Base-by-base conservation (phyloP, 53 echinoderm and acorn worm genomes). In the Crossaster papposus region DNA sequence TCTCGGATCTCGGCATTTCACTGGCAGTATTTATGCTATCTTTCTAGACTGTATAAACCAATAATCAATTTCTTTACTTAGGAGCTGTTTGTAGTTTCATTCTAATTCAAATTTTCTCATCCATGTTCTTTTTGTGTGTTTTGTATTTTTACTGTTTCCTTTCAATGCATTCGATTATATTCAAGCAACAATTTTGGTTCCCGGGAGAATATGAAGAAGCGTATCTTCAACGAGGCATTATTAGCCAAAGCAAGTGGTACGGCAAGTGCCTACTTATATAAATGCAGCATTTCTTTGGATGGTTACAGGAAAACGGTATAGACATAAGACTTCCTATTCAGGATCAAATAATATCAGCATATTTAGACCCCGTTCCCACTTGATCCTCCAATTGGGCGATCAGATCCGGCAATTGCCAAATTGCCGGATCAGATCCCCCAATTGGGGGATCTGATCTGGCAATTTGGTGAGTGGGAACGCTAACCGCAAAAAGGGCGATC, bases 151-250 rank as follows among this genome's bases (percentile, higher is more conserved):
- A 10, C 7, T 52, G 7, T 52, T 52, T 52, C 53, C 13, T 52
- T 52, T 7, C 8, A 7, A 52, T 52, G 53, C 7, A n/a, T n/a
- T 13, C 10, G 65, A 65, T 65, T 24, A 65, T 65, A 13, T 65
- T 13, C 65, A 23, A 20, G 4, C 65, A 65, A 24, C 65, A 11
- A 65, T 78, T 78, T 78, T 78, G 78, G 51, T 77, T 77, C 20
- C 77, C 77, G 35, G 0, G 17, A 78, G 5, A 38, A 78, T 20
- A 24, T 11, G 8, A 79, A 51, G 79, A 78, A 36, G 9, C 78
- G 37, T 18, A 50, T 78, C 11, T 78, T 78, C 38, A 14, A 36
- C 0, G 37, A 78, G 14, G 44, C 78, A 4, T 22, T 78, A 51
- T 50, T 51, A 20, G 51, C 79, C 18, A 51, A 79, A 38, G 79